Evolutionary conservation across 2,113 vertebrate species (phyloP).

Genomic region (Solea solea): DNA sequence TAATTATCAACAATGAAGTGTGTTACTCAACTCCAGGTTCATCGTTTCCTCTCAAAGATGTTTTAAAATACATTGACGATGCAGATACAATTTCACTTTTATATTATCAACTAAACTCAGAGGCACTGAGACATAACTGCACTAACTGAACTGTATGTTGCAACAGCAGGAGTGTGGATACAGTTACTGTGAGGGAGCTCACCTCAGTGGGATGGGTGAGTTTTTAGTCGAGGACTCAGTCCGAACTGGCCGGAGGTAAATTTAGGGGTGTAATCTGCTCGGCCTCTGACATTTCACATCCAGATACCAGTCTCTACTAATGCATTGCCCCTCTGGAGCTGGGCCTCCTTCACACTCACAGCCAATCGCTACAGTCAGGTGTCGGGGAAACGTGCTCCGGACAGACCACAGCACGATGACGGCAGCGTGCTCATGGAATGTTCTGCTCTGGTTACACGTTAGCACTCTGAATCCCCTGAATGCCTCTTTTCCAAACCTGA

Average conservation of each 20-base stretch:
- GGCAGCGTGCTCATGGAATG: slow-evolving; percentile 60
- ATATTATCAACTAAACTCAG: no score
- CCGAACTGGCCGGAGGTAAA: slow-evolving; percentile 32
- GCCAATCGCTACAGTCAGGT: slow-evolving; percentile 49
- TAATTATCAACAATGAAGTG: no score
- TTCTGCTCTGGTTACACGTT: slow-evolving; percentile 68
- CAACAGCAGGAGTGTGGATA: not conserved
- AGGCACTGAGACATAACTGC: not conserved
- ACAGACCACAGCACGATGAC: slow-evolving; percentile 21
- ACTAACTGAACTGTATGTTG: not conserved
- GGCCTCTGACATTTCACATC: slow-evolving; percentile 39
- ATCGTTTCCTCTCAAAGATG: no score
- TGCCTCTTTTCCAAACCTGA: slow-evolving; percentile 26
- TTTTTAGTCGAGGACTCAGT: slow-evolving; percentile 16
- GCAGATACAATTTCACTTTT: no score
- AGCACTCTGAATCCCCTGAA: slow-evolving; percentile 49
- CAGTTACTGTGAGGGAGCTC: not conserved
- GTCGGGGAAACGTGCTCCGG: slow-evolving; percentile 48
- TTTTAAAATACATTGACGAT: no score
- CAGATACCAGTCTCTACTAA: slow-evolving; percentile 52
- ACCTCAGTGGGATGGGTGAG: slow-evolving; percentile 2
- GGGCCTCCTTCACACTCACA: slow-evolving; percentile 35
- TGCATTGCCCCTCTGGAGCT: slow-evolving; percentile 56
- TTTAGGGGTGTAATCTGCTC: slow-evolving; percentile 31
- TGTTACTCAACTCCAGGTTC: no score